A percentile compares a stretch with the other conserved stretches of the same genome.
These are phyloP conservation scores for Atta cephalotes DNA, from an alignment of 1,140 invertebrate species.

Conservation along the genomic window DNA sequence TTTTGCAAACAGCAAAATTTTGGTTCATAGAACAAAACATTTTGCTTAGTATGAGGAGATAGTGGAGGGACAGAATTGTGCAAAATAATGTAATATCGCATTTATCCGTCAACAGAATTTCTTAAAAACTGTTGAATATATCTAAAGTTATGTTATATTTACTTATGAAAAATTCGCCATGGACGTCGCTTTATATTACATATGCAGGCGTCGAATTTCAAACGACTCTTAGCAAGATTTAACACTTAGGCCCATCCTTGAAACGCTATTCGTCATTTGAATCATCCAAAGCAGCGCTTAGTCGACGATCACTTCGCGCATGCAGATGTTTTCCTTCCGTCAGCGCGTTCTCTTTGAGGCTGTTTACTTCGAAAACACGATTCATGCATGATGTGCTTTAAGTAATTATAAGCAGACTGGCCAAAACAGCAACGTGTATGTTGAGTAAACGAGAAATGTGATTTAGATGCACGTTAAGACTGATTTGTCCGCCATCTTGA, in stretches of 20 bases:
- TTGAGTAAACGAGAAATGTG: slow-evolving; percentile 10
- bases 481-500: neutral
- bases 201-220: neutral
- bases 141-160: neutral
- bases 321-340: slow-evolving; percentile 57
- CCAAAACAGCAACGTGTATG: slow-evolving; percentile 27
- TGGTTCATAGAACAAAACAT: too few species aligned
- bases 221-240: slow-evolving; percentile 24
- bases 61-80: neutral
- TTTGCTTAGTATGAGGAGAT: too few species aligned
- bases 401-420: slow-evolving; percentile 36
- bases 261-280: slow-evolving; percentile 47
- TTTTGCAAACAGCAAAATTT: too few species aligned
- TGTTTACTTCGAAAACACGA: slow-evolving; percentile 60
- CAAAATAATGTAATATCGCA: neutral
- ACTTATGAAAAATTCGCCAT: neutral
- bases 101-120: neutral
- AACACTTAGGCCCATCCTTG: slow-evolving; percentile 3
- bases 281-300: slow-evolving; percentile 41
- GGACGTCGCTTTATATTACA: neutral
- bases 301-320: slow-evolving; percentile 32
- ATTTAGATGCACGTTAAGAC: neutral
- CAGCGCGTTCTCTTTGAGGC: slow-evolving; percentile 41
- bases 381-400: slow-evolving; percentile 29
- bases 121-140: neutral